Conservation (phyloP, 2,888 invertebrate species). For the Drosophila nr. perissopoda region DNA sequence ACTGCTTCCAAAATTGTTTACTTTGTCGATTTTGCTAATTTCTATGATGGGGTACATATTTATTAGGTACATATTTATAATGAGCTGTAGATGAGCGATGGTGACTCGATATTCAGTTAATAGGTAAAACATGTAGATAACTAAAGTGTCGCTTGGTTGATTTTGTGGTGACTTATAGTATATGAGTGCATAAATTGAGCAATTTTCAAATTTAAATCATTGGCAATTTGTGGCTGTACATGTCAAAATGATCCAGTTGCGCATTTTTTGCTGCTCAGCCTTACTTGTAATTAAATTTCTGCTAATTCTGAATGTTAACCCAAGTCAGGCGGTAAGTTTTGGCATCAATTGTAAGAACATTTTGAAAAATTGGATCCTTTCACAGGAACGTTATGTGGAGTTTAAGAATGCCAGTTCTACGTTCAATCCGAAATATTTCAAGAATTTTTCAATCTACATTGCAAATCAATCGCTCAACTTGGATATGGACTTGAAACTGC, state of each 20-base stretch:
- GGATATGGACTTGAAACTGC: conserved; percentile 46
- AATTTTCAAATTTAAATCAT: conserved; percentile 5
- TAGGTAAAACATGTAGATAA: not conserved
- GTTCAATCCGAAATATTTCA: conserved; percentile 56
- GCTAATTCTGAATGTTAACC: not conserved
- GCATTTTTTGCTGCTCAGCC: not conserved
- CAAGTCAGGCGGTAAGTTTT: conserved; percentile 43
- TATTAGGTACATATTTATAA: not conserved
- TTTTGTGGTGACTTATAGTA: conserved; percentile 5
- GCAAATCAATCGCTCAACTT: conserved; percentile 39
- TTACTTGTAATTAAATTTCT: conserved; percentile 4
- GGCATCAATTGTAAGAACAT: too few relatives aligned
- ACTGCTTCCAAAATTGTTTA: not conserved
- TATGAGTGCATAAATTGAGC: conserved; percentile 8
- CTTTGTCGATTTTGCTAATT: not conserved
- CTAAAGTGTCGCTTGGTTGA: conserved; percentile 5
- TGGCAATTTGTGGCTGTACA: not conserved
- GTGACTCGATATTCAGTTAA: not conserved
- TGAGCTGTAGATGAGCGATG: not conserved
- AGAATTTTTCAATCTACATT: conserved; percentile 42
- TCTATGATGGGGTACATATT: not conserved
- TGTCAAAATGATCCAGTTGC: conserved; percentile 20
- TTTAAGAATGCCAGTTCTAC: conserved; percentile 28
- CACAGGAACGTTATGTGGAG: conserved; percentile 48
- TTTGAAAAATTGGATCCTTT: not conserved